Conservation (phyloP, 1,140 invertebrate species). For the Listronotus oregonensis region DNA sequence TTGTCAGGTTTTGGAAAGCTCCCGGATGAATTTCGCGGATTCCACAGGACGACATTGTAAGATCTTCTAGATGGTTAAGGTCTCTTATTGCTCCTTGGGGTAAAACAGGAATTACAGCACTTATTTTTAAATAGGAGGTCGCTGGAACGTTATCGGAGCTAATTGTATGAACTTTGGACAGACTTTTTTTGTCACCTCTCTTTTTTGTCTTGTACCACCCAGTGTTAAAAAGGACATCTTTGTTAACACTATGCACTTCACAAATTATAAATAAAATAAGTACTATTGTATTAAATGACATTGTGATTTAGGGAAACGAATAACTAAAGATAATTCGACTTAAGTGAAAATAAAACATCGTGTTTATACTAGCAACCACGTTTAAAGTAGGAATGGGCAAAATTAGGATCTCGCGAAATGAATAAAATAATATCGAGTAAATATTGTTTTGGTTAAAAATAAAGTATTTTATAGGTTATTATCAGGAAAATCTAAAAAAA, state of each 20-base stretch:
- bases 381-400: no score
- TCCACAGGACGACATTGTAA: constrained; percentile 40
- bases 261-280: background rate
- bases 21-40: constrained; percentile 43
- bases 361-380: no score
- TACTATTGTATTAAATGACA: background rate
- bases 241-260: background rate
- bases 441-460: no score
- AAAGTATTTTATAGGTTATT: no score
- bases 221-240: constrained; percentile 9
- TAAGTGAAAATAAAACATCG: no score
- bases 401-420: no score
- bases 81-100: constrained; percentile 41
- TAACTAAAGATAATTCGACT: no score
- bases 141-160: constrained; percentile 16
- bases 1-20: constrained; percentile 48
- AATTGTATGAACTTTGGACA: constrained; percentile 20
- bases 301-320: no score
- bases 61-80: constrained; percentile 40
- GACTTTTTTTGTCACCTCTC: constrained; percentile 13
- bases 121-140: constrained; percentile 25
- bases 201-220: constrained; percentile 27
- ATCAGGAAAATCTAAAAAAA: no score
- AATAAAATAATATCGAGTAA: no score
- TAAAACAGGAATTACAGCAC: constrained; percentile 38